Evolutionary conservation across 2,888 invertebrate genomes (phyloP), one percentile per base, ranked within the genome.

Genomic region (Pollenia angustigena): DNA sequence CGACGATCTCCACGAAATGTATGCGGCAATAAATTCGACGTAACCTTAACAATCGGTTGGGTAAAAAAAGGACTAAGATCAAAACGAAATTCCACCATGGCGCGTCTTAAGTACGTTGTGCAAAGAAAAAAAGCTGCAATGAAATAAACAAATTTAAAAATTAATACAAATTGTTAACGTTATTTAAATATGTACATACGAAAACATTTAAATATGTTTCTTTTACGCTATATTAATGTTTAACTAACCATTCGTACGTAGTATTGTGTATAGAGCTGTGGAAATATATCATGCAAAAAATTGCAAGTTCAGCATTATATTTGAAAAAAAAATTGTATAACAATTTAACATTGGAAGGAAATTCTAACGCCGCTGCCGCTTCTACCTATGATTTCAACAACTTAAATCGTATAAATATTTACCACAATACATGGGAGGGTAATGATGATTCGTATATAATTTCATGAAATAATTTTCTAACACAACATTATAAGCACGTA

Each of bases 31-130:
- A 95, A 91, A 89, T 93, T 94, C 40, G 93, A 93, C 81, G 94
- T 92, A 82, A 95, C 93, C 90, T 94, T 94, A 80, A 94, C 94
- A 79, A 95, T 94, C 56, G 94, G 93, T 81, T 94, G 91, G 80
- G 93, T 93, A 90, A 95, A 94, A 62, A 95, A 91, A 69, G 94
- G 94, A 89, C 93, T 94, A 75, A 95, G 92, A 90, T 94, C 93
- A 90, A 95, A 95, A 88, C 94, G 94, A 92, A 95, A 95, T 89
- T 95, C 95, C 94, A 94, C 95, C 92, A 92, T 93, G 85, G 75
- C 88, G 72, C 8, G 23, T 23, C 66, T 83, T 80, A 83, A 84
- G 76, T 85, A 75, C 54, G 42, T 69, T 60, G 52, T 52, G 18
- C 50, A 23, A 32, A 40, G 14, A 6, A 52, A 62, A 68, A 84